Evolutionary conservation across 1,140 invertebrate genomes (phyloP), one percentile per base, ranked within the genome.

Genomic region (Himalopsyche phryganea): DNA sequence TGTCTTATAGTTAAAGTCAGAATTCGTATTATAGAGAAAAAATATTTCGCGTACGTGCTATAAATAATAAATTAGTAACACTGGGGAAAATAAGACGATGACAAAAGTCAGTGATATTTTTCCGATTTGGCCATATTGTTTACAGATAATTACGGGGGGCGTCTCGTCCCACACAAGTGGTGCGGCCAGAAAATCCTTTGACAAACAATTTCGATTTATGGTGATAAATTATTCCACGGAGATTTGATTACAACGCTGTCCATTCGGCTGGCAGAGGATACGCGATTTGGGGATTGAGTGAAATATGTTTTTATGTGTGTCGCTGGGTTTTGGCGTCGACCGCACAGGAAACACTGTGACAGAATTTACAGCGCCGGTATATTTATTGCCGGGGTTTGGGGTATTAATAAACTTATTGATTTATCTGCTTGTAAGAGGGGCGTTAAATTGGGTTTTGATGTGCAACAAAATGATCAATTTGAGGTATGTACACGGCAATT

Each of bases 181-280:
- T 38, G 23, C 23, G 13, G 17, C 19, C 50, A 23, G 19, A 10
- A 45, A 47, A 36, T 42, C 46, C 50, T 46, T 38, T 45, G 57
- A 59, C 52, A 59, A 59, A 59, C 57, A 49, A 47, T 45, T 28
- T 20, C 44, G 45, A 50, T 60, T 54, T 60, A 60, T 60, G 58
- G 52, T 61, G 59, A 61, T 61, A 47, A 54, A 61, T 61, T 56
- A 50, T 51, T 41, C 59, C 59, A 42, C 50, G 35, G 59, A 61
- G 58, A 54, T 54, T 60, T 49, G 58, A 60, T 60, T 54, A 60
- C 50, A 60, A 33, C 46, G 42, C 19, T 32, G 49, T 38, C 57
- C 49, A 50, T 45, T 42, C 41, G 38, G 45, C 44, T 55, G 42
- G 23, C 23, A 28, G 23, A 28, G 9, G 23, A 5, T 3, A 9